phyloP scores from a whole-genome alignment of 2,888 invertebrate genomes.

The Ommatoiulus sabulosus region DNA sequence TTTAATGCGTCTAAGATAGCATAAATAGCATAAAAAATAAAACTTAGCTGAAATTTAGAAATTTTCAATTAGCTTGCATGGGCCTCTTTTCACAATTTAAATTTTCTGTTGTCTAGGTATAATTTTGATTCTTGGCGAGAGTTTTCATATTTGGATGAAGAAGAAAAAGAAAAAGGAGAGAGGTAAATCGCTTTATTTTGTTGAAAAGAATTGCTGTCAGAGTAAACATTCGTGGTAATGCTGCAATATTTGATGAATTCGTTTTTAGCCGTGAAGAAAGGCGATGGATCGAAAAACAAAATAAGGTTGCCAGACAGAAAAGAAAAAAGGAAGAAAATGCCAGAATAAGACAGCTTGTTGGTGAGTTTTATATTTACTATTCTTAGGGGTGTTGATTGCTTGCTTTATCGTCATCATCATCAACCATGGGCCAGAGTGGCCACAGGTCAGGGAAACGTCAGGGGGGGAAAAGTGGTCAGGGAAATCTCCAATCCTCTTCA shows the following conservation, averaged over 20 bases:
- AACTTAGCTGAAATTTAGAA: neutral
- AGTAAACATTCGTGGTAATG: conserved; percentile 31
- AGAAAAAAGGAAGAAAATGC: conserved; percentile 98
- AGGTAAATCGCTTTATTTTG: conserved; percentile 70
- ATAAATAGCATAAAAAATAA: neutral
- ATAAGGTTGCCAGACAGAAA: conserved; percentile 90
- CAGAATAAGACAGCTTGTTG: conserved; percentile 86
- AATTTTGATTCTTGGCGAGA: conserved; percentile 99
- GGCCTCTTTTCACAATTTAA: neutral
- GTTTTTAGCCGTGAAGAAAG: conserved; percentile 83
- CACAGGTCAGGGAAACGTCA: no score
- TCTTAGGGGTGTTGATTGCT: no score
- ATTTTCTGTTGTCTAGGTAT: conserved; percentile 66
- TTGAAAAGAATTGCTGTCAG: neutral
- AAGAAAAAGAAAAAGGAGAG: conserved; percentile 97
- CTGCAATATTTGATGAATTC: conserved; percentile 52
- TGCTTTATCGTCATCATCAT: no score
- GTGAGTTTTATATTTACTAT: conserved; percentile 63
- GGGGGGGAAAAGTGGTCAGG: no score
- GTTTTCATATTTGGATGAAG: conserved; percentile 98
- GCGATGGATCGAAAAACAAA: conserved; percentile 98
- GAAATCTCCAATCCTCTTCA: no score
- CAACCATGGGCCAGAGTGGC: no score
- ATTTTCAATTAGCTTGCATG: neutral
- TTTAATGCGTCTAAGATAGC: neutral